Evolutionary conservation across 2,797 vertebrate species (phyloP), one percentile per base, ranked within the genome.

Genomic region (Sphaeramia orbicularis): DNA sequence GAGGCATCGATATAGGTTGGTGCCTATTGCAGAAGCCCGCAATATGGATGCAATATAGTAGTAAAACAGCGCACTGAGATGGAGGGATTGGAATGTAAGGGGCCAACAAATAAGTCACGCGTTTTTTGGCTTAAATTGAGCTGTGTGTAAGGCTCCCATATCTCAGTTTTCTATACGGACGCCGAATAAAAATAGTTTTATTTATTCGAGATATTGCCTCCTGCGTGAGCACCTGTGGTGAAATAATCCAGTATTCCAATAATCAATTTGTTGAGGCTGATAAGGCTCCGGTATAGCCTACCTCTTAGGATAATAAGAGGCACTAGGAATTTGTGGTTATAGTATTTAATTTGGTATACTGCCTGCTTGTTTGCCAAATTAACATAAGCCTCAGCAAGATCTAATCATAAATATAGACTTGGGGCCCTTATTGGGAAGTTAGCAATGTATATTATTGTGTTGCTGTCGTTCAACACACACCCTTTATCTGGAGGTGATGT

Each of bases 1-100:
- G 78, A 79, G 62, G 78, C 75, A 75, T 93, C 85, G 84, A 92
- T 83, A 78, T 88, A 81, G 61, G 75, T 49, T 72, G 76, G 71
- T 81, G 69, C 74, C 73, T 73, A 64, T 74, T 82, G 80, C 60
- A 70, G 78, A 54, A 64, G 50, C 80, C 54, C 35, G 53, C 60
- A 77, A 68, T 79, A 80, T 81, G 74, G 76, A 72, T 69, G 76
- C 60, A 32, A 61, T 77, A 42, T 15, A 35, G 32, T 35, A 9
- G 32, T 35, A 42, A 30, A 71, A 61, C 57, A 52, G 67, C 74
- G 43, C 10, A 60, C 32, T 48, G 30, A 69, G 60, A 68, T 71
- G 48, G 47, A 74, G 62, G 42, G 30, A 68, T 70, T 72, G 59
- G 54, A 76, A 68, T 80, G 62, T 21, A 61, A 41, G 65, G 44